A percentile compares a stretch with the other conserved stretches of the same genome.
These are phyloP conservation scores for Hydropsyche betteni DNA, from an alignment of 2,888 invertebrate genomes.

Conservation along the genomic window DNA sequence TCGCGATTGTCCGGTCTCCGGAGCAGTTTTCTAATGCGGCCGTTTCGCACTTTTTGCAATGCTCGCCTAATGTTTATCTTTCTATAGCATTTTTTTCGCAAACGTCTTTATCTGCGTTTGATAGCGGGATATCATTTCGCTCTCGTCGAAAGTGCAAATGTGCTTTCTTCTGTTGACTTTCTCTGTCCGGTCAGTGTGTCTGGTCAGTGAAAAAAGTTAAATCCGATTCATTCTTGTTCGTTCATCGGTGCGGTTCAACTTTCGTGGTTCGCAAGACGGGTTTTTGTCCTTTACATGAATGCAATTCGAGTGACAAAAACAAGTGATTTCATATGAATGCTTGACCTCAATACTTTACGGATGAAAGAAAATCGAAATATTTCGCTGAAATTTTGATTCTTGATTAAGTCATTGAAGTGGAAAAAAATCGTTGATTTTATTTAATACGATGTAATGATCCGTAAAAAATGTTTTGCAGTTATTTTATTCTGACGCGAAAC, in stretches of 20 bases:
- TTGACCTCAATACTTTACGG: no score
- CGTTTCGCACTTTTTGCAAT: neutral
- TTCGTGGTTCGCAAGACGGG: no score
- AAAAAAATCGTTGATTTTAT: no score
- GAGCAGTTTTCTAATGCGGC: neutral
- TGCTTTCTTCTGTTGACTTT: constrained; percentile 11
- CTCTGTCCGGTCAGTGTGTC: neutral
- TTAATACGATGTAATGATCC: neutral
- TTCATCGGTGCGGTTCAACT: neutral
- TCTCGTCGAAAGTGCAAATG: neutral
- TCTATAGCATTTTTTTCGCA: constrained; percentile 1
- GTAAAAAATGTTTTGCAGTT: neutral
- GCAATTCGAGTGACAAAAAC: no score
- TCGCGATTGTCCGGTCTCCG: neutral
- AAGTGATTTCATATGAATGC: no score
- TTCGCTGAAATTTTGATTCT: no score
- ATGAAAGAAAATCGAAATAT: no score
- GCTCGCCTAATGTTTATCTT: neutral
- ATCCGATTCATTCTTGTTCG: neutral
- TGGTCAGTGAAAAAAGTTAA: neutral
- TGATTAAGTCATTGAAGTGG: no score
- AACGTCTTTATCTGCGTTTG: neutral
- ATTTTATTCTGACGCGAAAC: neutral
- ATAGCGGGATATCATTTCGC: neutral
- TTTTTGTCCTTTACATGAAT: no score